Evolutionary conservation across 2,113 vertebrate species (phyloP).

Genomic region (Stegastes partitus): DNA sequence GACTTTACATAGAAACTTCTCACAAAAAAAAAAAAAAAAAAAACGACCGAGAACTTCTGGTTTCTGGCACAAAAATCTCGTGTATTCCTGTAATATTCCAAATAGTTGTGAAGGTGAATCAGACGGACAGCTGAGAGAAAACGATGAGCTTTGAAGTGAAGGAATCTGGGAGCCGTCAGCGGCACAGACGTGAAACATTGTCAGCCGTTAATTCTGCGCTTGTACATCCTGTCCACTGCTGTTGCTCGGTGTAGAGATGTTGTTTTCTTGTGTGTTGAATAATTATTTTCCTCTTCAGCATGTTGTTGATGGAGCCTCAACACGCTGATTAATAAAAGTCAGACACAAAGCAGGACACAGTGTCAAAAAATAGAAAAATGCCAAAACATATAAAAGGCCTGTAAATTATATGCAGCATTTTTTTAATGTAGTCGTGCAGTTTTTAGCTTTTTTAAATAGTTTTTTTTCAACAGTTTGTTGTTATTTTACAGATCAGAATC

Average conservation of each 20-base stretch:
- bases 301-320: no score
- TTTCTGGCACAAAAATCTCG: background rate
- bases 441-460: no score
- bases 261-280: background rate
- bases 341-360: no score
- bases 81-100: constrained; percentile 39
- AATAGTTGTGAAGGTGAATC: constrained; percentile 43
- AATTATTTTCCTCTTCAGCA: background rate
- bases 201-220: background rate
- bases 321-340: no score
- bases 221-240: no score
- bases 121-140: constrained; percentile 32
- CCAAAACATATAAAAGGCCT: no score
- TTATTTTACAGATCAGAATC: no score
- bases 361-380: no score
- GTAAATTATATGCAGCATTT: no score
- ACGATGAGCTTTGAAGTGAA: constrained; percentile 53
- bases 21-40: background rate
- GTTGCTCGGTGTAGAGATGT: no score
- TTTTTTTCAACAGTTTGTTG: no score
- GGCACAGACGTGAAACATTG: background rate
- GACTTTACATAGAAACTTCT: background rate
- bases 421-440: no score
- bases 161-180: constrained; percentile 42
- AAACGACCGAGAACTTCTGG: background rate